These are phyloP conservation scores for Syngnathus acus DNA, from an alignment of 2,797 vertebrate species.

Conservation along the genomic window DNA sequence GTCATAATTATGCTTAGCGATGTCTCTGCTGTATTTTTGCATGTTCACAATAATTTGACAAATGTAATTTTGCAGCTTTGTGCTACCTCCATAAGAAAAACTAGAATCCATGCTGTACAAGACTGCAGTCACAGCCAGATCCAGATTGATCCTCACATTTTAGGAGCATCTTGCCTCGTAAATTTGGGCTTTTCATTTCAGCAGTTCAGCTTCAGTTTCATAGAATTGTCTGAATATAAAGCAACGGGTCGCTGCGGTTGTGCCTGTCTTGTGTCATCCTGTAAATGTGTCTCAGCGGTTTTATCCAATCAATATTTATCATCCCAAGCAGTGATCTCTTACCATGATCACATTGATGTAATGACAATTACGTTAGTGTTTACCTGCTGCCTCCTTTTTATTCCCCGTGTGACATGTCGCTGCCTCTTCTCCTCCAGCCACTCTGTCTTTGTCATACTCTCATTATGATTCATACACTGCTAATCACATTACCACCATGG, in stretches of 20 bases:
- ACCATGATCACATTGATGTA: conserved; percentile 57
- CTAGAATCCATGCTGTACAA: too few species aligned
- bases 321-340: conserved; percentile 56
- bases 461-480: conserved; percentile 40
- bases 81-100: too few species aligned
- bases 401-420: not conserved
- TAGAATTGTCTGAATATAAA: not conserved
- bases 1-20: too few species aligned
- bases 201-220: not conserved
- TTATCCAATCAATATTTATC: conserved; percentile 67
- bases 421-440: conserved; percentile 17
- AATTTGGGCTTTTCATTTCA: not conserved
- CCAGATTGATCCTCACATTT: not conserved
- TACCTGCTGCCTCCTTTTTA: conserved; percentile 22
- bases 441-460: conserved; percentile 24
- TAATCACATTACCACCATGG: conserved; percentile 36
- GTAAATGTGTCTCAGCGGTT: conserved; percentile 43
- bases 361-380: conserved; percentile 55
- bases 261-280: conserved; percentile 14
- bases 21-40: too few species aligned
- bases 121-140: not conserved
- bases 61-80: too few species aligned
- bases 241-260: not conserved
- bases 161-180: not conserved
- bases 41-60: too few species aligned